Conservation (phyloP, 2,797 vertebrate genomes). For the Acipenser transmontanus region DNA sequence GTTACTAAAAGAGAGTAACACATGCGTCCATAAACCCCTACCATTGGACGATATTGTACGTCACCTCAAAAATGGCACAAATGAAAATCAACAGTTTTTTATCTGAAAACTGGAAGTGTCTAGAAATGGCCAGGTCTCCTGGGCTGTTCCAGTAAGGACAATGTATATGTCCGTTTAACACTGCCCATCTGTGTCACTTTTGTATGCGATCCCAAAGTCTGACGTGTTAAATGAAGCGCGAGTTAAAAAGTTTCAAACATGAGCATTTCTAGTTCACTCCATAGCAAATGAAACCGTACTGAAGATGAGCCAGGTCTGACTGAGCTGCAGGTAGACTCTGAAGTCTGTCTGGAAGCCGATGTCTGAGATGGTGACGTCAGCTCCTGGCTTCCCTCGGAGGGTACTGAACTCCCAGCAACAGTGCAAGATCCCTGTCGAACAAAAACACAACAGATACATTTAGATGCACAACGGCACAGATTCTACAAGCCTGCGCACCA, state of each 20-base stretch:
- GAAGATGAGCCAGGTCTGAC: constrained; percentile 87
- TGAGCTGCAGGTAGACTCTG: constrained; percentile 77
- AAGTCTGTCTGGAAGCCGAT: constrained; percentile 84
- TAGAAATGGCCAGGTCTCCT: too few species aligned
- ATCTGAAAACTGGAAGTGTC: too few species aligned
- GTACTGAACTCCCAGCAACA: constrained; percentile 76
- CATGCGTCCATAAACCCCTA: too few species aligned
- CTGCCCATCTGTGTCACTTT: too few species aligned
- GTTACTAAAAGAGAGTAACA: too few species aligned
- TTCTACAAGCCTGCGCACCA: not conserved
- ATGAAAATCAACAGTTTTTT: too few species aligned
- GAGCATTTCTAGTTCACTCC: constrained; percentile 41
- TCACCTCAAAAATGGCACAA: too few species aligned
- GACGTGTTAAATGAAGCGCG: too few species aligned
- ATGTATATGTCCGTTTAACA: too few species aligned
- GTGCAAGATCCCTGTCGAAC: constrained; percentile 78
- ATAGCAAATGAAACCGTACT: constrained; percentile 43
- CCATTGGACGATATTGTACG: too few species aligned
- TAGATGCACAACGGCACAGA: constrained; percentile 11
- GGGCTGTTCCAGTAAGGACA: too few species aligned
- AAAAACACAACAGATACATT: constrained; percentile 26
- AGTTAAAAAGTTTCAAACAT: not conserved
- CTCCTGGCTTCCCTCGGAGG: constrained; percentile 60
- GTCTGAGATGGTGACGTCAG: constrained; percentile 72
- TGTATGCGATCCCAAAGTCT: too few species aligned